Conservation (phyloP, 2,113 vertebrate genomes). For the Brachionichthys hirsutus region DNA sequence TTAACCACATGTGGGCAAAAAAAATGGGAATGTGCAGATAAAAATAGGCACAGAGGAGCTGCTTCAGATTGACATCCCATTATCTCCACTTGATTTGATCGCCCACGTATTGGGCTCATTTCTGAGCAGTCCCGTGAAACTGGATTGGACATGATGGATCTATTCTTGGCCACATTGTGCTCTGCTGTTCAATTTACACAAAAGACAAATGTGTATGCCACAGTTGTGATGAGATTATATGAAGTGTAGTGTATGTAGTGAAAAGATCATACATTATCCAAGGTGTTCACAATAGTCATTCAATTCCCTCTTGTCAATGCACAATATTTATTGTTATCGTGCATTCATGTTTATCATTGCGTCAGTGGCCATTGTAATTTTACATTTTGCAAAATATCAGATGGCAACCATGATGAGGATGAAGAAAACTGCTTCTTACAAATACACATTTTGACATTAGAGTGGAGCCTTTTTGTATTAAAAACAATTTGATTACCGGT, state of each 20-base stretch:
- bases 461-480: not conserved
- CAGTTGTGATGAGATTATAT: conserved; percentile 15
- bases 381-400: conserved; percentile 26
- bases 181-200: not conserved
- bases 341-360: conserved; percentile 16
- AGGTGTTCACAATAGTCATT: conserved; percentile 2
- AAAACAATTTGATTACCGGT: not conserved
- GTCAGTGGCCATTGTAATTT: conserved; percentile 12
- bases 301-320: conserved; percentile 17
- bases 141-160: conserved; percentile 26
- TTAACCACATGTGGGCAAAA: conserved; percentile 35
- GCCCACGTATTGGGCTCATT: conserved; percentile 27
- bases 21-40: conserved; percentile 23
- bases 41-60: conserved; percentile 37
- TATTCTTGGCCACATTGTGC: conserved; percentile 21
- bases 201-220: not conserved
- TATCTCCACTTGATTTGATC: conserved; percentile 43
- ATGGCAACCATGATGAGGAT: conserved; percentile 1
- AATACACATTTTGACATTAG: not conserved
- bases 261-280: conserved; percentile 2
- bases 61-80: conserved; percentile 36
- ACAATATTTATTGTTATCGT: not conserved
- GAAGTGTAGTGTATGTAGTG: not conserved
- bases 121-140: conserved; percentile 34
- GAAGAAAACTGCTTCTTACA: not conserved